Percentiles rank a stretch among this genome's conserved stretches.
Evolutionary conservation across 2,113 vertebrate species (phyloP).

Genomic region (Myocastor coypus): DNA sequence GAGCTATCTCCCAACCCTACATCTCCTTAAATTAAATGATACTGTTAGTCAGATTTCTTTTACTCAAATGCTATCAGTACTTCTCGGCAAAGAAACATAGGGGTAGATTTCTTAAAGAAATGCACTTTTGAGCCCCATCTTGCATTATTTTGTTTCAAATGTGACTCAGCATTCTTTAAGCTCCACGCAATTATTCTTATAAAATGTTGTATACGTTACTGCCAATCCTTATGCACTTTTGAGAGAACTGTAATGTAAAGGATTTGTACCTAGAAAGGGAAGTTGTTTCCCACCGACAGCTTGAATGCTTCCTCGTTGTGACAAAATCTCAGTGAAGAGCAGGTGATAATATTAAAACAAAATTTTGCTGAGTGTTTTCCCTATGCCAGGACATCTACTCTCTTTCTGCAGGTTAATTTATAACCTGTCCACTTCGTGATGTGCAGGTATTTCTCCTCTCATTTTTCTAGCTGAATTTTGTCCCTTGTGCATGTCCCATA

Average conservation of each 20-base stretch:
- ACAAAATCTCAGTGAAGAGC: not conserved
- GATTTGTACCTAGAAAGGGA: not conserved
- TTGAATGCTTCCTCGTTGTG: not conserved
- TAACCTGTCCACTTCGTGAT: not conserved
- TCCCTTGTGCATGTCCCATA: not conserved
- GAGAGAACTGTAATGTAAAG: constrained; percentile 30
- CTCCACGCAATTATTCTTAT: not conserved
- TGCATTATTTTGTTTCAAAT: constrained; percentile 35
- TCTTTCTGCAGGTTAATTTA: not conserved
- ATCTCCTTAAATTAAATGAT: constrained; percentile 53
- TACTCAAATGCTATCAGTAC: constrained; percentile 9
- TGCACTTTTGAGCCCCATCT: constrained; percentile 35
- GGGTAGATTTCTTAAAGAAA: constrained; percentile 31
- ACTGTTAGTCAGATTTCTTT: constrained; percentile 63
- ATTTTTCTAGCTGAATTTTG: not conserved
- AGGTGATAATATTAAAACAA: not conserved
- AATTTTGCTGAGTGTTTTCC: not conserved
- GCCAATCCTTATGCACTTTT: not conserved
- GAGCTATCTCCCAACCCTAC: not conserved
- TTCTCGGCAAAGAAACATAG: not conserved
- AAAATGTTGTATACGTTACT: not conserved
- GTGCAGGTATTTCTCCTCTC: not conserved
- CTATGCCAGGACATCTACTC: not conserved
- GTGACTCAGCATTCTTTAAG: not conserved
- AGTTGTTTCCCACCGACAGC: not conserved